Percentiles rank a stretch among this genome's conserved stretches.
Evolutionary conservation across 1,140 invertebrate species (phyloP).

Genomic region (Leptinotarsa texana): DNA sequence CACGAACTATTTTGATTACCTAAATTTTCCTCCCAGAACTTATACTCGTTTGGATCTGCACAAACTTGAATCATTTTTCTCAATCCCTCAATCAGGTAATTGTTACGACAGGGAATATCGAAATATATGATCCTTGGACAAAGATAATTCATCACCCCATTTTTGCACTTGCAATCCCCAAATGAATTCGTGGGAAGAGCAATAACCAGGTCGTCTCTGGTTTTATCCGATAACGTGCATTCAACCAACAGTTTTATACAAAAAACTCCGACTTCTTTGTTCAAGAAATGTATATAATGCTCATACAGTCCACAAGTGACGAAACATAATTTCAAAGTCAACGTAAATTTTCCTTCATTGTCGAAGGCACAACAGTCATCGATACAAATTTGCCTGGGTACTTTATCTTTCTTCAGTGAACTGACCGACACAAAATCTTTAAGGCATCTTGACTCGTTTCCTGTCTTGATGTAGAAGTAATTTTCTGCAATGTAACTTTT

Average conservation of each 20-base stretch:
- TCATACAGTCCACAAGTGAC: conserved; percentile 12
- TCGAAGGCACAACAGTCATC: conserved; percentile 15
- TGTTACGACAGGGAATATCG: conserved; percentile 44
- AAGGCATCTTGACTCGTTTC: neutral
- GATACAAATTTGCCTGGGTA: conserved; percentile 17
- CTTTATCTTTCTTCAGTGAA: neutral
- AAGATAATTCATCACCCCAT: conserved; percentile 1
- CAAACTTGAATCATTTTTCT: conserved; percentile 35
- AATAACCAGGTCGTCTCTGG: conserved; percentile 22
- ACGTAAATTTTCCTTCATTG: conserved; percentile 27
- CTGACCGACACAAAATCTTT: conserved; percentile 15
- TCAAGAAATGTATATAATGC: conserved; percentile 38
- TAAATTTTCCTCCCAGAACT: conserved; percentile 37
- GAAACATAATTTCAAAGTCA: conserved; percentile 29
- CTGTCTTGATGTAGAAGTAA: neutral
- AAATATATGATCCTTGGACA: conserved; percentile 38
- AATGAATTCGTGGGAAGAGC: conserved; percentile 27
- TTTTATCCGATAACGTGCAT: neutral
- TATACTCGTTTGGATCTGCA: conserved; percentile 19
- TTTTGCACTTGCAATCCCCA: conserved; percentile 9
- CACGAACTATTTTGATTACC: conserved; percentile 26
- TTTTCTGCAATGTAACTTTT: conserved; percentile 8
- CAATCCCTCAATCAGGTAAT: conserved; percentile 36
- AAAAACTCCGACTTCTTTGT: conserved; percentile 46
- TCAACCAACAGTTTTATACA: conserved; percentile 33